These are phyloP conservation scores for Liopterus haemorrhoidalis DNA, from an alignment of 2,888 invertebrate species.

Conservation along the genomic window DNA sequence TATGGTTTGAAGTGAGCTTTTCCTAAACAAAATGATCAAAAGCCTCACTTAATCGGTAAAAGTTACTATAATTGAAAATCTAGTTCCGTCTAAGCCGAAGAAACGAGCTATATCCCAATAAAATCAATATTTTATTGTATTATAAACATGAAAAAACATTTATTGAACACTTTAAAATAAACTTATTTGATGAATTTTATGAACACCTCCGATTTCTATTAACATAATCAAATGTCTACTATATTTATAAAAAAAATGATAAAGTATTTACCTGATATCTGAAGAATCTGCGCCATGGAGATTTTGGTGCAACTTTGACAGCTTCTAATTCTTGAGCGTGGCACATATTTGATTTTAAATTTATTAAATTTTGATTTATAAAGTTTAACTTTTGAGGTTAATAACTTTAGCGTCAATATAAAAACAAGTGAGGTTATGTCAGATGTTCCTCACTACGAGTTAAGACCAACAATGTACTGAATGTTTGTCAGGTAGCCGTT, in stretches of 20 bases:
- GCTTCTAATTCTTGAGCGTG: slow-evolving; percentile 48
- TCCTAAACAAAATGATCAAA: no score
- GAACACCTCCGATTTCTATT: no score
- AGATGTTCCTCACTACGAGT: no score
- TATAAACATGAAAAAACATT: slow-evolving; percentile 6
- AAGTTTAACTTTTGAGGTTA: neutral
- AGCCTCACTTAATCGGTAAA: no score
- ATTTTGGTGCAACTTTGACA: slow-evolving; percentile 45
- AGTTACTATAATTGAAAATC: no score
- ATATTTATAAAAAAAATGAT: slow-evolving; percentile 1
- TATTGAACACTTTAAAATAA: no score
- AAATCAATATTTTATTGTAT: slow-evolving; percentile 1
- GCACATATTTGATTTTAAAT: slow-evolving; percentile 46
- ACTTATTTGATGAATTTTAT: no score
- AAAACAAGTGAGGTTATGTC: neutral
- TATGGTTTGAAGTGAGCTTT: no score
- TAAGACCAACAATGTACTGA: slow-evolving; percentile 9
- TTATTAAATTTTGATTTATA: slow-evolving; percentile 12
- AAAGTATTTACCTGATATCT: slow-evolving; percentile 51
- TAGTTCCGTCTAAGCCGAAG: no score
- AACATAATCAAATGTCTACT: neutral
- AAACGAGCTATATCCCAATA: slow-evolving; percentile 19
- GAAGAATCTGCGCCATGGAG: slow-evolving; percentile 54
- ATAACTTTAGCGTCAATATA: neutral
- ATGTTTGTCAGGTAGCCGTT: slow-evolving; percentile 17